These are phyloP conservation scores for Rotaria sp. DNA, from an alignment of 2,888 invertebrate species.

Conservation along the genomic window DNA sequence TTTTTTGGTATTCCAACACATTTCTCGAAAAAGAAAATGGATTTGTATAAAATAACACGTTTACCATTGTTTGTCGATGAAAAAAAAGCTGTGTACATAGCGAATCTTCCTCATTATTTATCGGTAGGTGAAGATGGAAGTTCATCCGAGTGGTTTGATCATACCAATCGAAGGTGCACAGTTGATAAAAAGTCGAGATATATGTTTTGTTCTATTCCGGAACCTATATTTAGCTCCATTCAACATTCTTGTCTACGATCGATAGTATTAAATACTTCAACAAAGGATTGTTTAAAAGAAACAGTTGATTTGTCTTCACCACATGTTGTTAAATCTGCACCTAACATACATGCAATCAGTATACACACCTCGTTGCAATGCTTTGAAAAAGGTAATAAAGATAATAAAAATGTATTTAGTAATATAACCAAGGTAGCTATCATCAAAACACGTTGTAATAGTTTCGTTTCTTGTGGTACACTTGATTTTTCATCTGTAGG, in stretches of 20 bases:
- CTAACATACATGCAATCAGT: conserved; percentile 8
- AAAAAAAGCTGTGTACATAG: neutral
- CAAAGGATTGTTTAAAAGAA: neutral
- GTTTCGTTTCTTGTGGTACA: neutral
- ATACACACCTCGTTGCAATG: neutral
- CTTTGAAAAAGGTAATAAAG: neutral
- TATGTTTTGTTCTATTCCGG: neutral
- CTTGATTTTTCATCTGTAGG: neutral
- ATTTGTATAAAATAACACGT: no score
- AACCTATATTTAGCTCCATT: neutral
- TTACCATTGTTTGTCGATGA: neutral
- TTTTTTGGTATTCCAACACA: neutral
- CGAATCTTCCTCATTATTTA: neutral
- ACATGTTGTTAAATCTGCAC: neutral
- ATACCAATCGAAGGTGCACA: neutral
- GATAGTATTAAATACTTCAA: neutral
- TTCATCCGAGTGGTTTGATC: neutral
- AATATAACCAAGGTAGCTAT: neutral
- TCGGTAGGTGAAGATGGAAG: neutral
- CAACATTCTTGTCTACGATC: neutral
- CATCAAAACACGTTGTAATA: neutral
- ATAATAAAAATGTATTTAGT: neutral
- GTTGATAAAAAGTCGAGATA: neutral
- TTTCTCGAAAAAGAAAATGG: neutral
- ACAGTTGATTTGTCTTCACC: conserved; percentile 2